Evolutionary conservation across 2,797 vertebrate genomes (phyloP), one percentile per base, ranked within the genome.

Genomic region (Leuciscus waleckii): DNA sequence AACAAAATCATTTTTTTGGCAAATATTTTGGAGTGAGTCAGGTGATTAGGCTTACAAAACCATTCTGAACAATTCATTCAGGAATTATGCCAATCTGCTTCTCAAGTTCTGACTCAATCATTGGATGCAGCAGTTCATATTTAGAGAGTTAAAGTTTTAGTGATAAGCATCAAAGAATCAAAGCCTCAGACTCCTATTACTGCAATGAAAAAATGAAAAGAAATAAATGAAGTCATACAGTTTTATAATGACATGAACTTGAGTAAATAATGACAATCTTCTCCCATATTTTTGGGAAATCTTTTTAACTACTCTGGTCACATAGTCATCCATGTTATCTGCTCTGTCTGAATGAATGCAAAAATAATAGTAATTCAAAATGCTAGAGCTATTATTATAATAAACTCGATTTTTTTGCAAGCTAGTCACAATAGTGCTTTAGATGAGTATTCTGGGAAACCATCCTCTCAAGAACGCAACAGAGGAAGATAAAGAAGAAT

Each of bases 401-500:
- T 83, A 23, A 29, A 17, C 74, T 17, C 13, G 4, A 3, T 46
- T 61, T 49, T 43, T 23, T 74, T 13, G 35, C 21, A 26, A 75
- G 35, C 43, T 37, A 63, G 43, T 46, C 56, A 26, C 23, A 75
- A 32, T 39, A 69, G 32, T 37, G 13, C 29, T 19, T 39, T 39
- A 8, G 39, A 65, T 46, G 26, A 29, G 39, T 35, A 74, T 74
- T 67, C n/a, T 54, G 69, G 43, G 46, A 75, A 75, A 65, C 71
- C 23, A 10, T 75, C 26, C n/a, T 76, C 35, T 77, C 46, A 63
- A 61, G 67, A 58, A 82, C 32, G 54, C 46, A 35, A 14, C 19
- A 7, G n/a, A 63, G 26, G 11, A 56, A 76, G 61, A 75, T 68
- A 54, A 54, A 83, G 17, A 35, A 77, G 58, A 83, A 54, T 77